A percentile compares a stretch with the other conserved stretches of the same genome.
These are phyloP conservation scores for Metacarcinus magister DNA, from an alignment of 2,888 invertebrate species.

Conservation along the genomic window DNA sequence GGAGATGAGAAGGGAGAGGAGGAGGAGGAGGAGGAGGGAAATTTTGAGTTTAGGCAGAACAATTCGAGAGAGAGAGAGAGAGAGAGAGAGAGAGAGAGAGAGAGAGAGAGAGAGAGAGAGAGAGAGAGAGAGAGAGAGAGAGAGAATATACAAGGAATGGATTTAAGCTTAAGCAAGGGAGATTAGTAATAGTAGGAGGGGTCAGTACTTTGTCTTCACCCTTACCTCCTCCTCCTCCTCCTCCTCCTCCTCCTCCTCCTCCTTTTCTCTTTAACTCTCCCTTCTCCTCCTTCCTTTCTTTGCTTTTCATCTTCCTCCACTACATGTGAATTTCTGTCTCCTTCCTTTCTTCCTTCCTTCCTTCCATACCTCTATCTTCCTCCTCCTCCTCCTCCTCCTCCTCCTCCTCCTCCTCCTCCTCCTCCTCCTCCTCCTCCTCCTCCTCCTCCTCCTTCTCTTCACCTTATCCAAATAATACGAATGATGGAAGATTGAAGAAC, in stretches of 20 bases:
- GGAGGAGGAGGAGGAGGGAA: neutral
- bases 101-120: neutral
- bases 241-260: slow-evolving; percentile 26
- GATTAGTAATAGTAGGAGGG: neutral
- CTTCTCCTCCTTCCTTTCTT: neutral
- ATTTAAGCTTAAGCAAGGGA: slow-evolving; percentile 11
- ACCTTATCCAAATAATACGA: no score
- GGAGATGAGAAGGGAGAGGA: neutral
- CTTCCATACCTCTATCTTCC: neutral
- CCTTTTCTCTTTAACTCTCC: neutral
- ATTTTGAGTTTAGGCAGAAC: neutral
- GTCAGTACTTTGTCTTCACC: slow-evolving; percentile 21
- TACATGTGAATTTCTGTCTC: neutral
- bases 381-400: neutral
- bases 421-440: no score
- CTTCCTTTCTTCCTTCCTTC: neutral
- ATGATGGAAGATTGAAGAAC: no score
- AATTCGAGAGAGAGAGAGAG: neutral
- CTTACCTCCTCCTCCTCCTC: slow-evolving; percentile 15
- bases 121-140: neutral
- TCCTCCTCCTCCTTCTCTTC: no score
- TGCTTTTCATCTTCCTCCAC: neutral
- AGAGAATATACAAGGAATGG: neutral
- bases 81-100: neutral
- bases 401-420: neutral